Evolutionary conservation across 2,113 vertebrate species (phyloP), one percentile per base, ranked within the genome.

Genomic region (Chaetops frenatus): DNA sequence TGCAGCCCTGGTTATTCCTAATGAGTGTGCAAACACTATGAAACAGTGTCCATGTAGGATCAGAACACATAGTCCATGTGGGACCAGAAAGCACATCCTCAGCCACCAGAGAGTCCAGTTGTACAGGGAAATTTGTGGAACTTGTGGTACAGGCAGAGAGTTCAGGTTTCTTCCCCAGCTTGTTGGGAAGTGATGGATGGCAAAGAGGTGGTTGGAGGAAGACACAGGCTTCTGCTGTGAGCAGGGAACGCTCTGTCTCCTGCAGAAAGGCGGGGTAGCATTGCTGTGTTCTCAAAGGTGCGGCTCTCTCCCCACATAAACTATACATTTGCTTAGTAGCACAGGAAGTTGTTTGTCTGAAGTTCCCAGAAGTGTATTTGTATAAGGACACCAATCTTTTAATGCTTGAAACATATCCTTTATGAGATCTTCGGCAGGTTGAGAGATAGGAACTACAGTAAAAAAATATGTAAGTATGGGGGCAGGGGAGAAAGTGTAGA

Each of bases 211-310:
- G 33, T 33, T 77, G 67, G 36, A 82, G 47, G 36, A 72, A 65
- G 35, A 47, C 0, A 2, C 1, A 11, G 5, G 11, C 56, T 65
- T 3, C 31, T 0, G 0, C 54, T 86, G 47, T 48, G 53, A 48
- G 31, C 1, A 1, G 14, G 22, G 38, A 18, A 31, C 2, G 1
- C 25, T 42, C 35, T 13, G 20, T 31, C 22, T 64, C 14, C 5
- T 1, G 23, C 21, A 23, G 65, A 47, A 78, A 40, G 45, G 21
- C 24, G 44, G 48, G 25, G n/a, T 35, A 56, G 20, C 3, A 6
- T 24, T 35, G 28, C 17, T 0, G 0, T 4, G 1, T 31, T 93
- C 47, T 66, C 50, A 38, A 31, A 67, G 45, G 5, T 40, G 35
- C 11, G 5, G 9, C 12, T 25, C 51, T 80, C 61, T 54, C 47